Evolutionary conservation across 2,113 vertebrate genomes (phyloP).

Genomic region (Catharus fuscescens): DNA sequence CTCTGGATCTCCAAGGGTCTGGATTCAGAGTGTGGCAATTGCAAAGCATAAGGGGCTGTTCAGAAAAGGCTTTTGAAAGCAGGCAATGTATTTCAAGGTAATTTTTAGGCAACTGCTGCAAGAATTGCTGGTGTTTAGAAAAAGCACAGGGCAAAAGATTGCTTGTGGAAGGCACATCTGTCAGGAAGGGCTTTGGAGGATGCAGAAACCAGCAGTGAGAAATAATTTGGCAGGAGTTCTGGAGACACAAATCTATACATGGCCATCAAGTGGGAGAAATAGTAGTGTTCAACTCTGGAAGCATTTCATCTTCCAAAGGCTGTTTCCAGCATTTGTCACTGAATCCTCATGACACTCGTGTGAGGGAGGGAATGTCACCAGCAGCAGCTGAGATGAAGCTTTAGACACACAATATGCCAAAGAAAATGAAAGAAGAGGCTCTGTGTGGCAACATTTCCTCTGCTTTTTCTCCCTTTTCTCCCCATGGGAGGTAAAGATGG

Average conservation of each 20-base stretch:
- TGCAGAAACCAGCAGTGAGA: not conserved
- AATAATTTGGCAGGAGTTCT: not conserved
- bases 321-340: not conserved
- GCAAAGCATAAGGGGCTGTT: not conserved
- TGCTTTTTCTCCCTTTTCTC: not conserved
- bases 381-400: conserved; percentile 18
- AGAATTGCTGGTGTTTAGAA: not conserved
- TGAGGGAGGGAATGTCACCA: conserved; percentile 21
- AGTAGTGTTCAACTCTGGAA: conserved; percentile 8
- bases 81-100: not conserved
- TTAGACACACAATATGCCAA: not conserved
- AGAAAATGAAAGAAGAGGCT: conserved; percentile 25
- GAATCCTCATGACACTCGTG: not conserved
- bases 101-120: not conserved
- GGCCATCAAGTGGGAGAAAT: not conserved
- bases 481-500: not conserved
- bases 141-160: not conserved
- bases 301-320: conserved; percentile 4
- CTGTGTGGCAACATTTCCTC: not conserved
- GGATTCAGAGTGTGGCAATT: not conserved
- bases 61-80: not conserved
- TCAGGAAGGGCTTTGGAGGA: not conserved
- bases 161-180: not conserved
- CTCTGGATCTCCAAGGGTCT: not conserved
- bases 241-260: not conserved